Base-by-base conservation (phyloP, 1,140 invertebrate genomes). In the Drosophila parvula region DNA sequence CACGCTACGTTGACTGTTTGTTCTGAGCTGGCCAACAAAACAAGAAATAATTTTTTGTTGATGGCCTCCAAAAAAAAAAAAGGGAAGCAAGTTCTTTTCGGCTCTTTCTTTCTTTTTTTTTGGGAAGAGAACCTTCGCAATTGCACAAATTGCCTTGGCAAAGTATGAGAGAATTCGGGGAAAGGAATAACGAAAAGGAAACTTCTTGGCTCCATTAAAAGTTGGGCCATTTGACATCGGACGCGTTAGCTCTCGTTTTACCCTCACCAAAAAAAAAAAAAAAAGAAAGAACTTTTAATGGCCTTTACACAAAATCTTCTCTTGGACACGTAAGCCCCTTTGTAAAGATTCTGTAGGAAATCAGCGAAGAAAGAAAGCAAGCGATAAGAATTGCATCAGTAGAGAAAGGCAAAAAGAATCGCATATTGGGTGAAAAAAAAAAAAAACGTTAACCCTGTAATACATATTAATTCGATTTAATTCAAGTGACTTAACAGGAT, bases 141-240 rank as follows among this genome's bases (percentile, higher is more conserved):
- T 73, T 73, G 67, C 68, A 71, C 68, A 71, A 71, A 71, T 71
- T 71, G 69, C 69, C 69, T 22, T 0, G 6, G 62, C n/a, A 8
- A 57, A 41, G 64, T 28, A 30, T 36, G 28, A 34, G 43, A 48
- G 40, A 48, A 48, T 47, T 64, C 43, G 58, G 30, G 40, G 22
- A 64, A 61, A 45, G 10, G 30, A 32, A 34, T 12, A 70, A 30
- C 43, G 62, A 57, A 71, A 68, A 48, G 68, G 51, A 70, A 71
- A 71, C 68, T 70, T 55, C 65, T 71, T 70, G 68, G 51, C 65
- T 59, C 68, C 68, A 71, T 71, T 70, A 73, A 73, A 73, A 73
- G 69, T 73, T 73, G 69, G 67, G 27, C 67, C 67, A 71, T 71
- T 71, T 71, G 68, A 58, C 63, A 68, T 70, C 40, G 41, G 41